Conservation (phyloP, 2,113 vertebrate species). For the Podilymbus podiceps region DNA sequence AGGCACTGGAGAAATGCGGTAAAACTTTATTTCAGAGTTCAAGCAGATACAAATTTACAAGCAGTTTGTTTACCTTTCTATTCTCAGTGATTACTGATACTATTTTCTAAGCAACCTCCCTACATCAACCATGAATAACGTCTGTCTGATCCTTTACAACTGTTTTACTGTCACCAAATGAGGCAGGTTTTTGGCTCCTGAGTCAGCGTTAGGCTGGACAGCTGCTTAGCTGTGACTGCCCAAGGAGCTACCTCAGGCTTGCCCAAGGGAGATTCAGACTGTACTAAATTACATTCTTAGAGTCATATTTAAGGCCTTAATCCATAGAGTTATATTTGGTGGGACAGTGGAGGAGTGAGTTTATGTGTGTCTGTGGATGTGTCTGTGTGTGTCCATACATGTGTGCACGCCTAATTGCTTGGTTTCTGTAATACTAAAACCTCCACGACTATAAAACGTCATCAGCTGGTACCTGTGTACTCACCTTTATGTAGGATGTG, state of each 20-base stretch:
- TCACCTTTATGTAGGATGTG: neutral
- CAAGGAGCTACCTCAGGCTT: constrained; percentile 33
- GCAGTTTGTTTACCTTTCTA: constrained; percentile 41
- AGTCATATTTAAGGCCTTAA: constrained; percentile 39
- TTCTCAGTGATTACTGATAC: neutral
- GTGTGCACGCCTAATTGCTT: neutral
- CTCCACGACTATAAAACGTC: neutral
- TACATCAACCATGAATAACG: neutral
- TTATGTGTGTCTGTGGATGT: neutral
- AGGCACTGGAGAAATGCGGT: neutral
- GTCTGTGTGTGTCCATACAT: neutral
- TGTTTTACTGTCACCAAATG: constrained; percentile 13
- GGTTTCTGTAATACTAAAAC: neutral
- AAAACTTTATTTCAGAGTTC: neutral
- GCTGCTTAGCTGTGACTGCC: constrained; percentile 34
- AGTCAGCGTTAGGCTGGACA: constrained; percentile 23
- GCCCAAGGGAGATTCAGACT: constrained; percentile 10
- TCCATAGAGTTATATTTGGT: constrained; percentile 48
- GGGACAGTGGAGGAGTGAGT: neutral
- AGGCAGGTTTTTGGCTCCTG: constrained; percentile 25
- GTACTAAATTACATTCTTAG: constrained; percentile 28
- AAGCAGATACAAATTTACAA: neutral
- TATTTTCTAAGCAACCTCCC: neutral
- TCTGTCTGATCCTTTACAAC: constrained; percentile 46
- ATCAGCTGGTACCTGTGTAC: neutral